Percentiles rank a stretch among this genome's conserved stretches.
Evolutionary conservation across 2,888 invertebrate genomes (phyloP).

Genomic region (Piscicola geometra): DNA sequence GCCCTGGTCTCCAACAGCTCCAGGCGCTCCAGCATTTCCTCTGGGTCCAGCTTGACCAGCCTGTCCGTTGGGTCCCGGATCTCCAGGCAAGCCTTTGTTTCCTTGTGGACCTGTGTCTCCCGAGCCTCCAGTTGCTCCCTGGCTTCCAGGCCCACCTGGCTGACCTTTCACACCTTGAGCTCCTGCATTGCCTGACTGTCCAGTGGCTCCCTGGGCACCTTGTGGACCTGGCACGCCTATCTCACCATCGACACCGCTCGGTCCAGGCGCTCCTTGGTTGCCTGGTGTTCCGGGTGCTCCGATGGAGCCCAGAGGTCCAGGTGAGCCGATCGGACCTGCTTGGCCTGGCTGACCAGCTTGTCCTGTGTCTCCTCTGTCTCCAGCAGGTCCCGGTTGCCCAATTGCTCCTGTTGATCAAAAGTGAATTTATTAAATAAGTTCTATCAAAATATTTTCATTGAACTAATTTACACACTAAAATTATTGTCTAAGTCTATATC

Average conservation of each 20-base stretch:
- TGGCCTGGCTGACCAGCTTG: slow-evolving; percentile 51
- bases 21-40: neutral
- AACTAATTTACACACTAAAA: too few species aligned
- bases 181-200: slow-evolving; percentile 10
- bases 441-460: too few species aligned
- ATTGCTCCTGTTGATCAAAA: slow-evolving; percentile 37
- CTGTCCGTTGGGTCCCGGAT: neutral
- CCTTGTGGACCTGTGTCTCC: slow-evolving; percentile 23
- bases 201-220: slow-evolving; percentile 12
- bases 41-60: neutral
- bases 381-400: slow-evolving; percentile 22
- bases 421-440: too few species aligned
- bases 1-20: slow-evolving; percentile 3
- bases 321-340: slow-evolving; percentile 33
- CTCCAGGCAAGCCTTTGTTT: neutral
- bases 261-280: slow-evolving; percentile 1
- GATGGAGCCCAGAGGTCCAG: slow-evolving; percentile 22
- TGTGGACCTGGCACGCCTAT: neutral
- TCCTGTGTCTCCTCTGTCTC: slow-evolving; percentile 7
- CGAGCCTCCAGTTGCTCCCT: slow-evolving; percentile 18
- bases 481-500: too few species aligned
- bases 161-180: slow-evolving; percentile 13
- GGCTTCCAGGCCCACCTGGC: neutral
- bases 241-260: neutral
- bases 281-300: neutral